Evolutionary conservation across 2,113 vertebrate species (phyloP).

Genomic region (Melanostigma gelatinosum): DNA sequence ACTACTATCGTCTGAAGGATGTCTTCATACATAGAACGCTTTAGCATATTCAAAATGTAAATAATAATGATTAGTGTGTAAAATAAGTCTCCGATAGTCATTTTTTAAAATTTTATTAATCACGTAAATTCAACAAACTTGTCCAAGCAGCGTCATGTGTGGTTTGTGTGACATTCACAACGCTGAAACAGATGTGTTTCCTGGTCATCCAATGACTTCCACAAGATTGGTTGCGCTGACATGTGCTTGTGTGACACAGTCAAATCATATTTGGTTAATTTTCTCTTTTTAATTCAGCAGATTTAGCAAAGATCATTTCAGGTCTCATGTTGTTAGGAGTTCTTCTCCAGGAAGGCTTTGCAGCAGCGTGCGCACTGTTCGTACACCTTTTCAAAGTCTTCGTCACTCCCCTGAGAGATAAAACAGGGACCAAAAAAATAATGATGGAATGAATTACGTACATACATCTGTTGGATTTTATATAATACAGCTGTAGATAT

Average conservation of each 20-base stretch:
- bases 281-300: neutral
- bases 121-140: conserved; percentile 30
- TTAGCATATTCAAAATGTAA: neutral
- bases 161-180: conserved; percentile 36
- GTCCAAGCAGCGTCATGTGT: neutral
- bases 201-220: conserved; percentile 1
- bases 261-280: conserved; percentile 22
- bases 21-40: neutral
- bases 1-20: neutral
- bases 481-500: neutral
- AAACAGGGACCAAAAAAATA: conserved; percentile 33
- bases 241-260: conserved; percentile 11
- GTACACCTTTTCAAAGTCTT: conserved; percentile 90
- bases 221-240: neutral
- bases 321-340: conserved; percentile 68
- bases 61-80: conserved; percentile 8
- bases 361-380: conserved; percentile 89
- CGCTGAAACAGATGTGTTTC: conserved; percentile 4
- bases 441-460: neutral
- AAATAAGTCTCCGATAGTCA: conserved; percentile 1
- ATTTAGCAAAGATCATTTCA: conserved; percentile 8
- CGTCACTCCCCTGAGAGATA: conserved; percentile 86
- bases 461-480: neutral
- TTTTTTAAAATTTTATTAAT: conserved; percentile 32
- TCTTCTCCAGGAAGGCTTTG: conserved; percentile 85